These are phyloP conservation scores for Papilio polytes DNA, from an alignment of 1,140 invertebrate species.

Conservation along the genomic window DNA sequence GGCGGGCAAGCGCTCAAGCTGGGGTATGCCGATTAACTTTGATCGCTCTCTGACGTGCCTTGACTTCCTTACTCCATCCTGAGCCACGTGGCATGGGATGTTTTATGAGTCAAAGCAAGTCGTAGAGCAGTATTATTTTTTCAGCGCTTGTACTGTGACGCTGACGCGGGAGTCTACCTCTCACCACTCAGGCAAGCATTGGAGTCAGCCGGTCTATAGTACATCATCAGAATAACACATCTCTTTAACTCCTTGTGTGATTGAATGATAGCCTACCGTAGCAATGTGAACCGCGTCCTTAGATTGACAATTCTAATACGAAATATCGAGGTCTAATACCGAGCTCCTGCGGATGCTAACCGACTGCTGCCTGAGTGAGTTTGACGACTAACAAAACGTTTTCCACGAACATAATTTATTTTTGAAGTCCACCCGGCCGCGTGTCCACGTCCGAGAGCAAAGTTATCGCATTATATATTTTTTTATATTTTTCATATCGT, in stretches of 20 bases:
- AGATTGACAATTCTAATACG: slow-evolving; percentile 63
- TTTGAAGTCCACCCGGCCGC: slow-evolving; percentile 78
- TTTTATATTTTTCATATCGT: slow-evolving; percentile 62
- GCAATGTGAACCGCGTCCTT: slow-evolving; percentile 60
- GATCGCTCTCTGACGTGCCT: slow-evolving; percentile 65
- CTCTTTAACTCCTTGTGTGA: slow-evolving; percentile 80
- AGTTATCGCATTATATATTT: slow-evolving; percentile 49
- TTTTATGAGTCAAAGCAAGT: slow-evolving; percentile 70
- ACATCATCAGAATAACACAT: slow-evolving; percentile 80
- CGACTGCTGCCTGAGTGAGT: slow-evolving; percentile 83
- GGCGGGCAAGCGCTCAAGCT: slow-evolving; percentile 97
- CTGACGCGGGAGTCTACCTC: slow-evolving; percentile 88
- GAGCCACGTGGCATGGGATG: slow-evolving; percentile 39
- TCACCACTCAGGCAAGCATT: slow-evolving; percentile 91
- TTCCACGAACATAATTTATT: slow-evolving; percentile 75
- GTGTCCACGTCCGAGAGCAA: slow-evolving; percentile 47
- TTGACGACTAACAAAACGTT: slow-evolving; percentile 72
- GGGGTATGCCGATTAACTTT: slow-evolving; percentile 85
- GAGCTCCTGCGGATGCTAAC: slow-evolving; percentile 74
- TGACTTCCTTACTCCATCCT: slow-evolving; percentile 40
- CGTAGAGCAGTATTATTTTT: slow-evolving; percentile 85
- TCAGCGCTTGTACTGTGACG: slow-evolving; percentile 89
- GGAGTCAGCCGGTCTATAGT: slow-evolving; percentile 83
- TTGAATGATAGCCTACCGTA: slow-evolving; percentile 79
- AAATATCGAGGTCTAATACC: slow-evolving; percentile 61